phyloP scores from a whole-genome alignment of 1,140 invertebrate genomes.

The Zaprionus inermis region DNA sequence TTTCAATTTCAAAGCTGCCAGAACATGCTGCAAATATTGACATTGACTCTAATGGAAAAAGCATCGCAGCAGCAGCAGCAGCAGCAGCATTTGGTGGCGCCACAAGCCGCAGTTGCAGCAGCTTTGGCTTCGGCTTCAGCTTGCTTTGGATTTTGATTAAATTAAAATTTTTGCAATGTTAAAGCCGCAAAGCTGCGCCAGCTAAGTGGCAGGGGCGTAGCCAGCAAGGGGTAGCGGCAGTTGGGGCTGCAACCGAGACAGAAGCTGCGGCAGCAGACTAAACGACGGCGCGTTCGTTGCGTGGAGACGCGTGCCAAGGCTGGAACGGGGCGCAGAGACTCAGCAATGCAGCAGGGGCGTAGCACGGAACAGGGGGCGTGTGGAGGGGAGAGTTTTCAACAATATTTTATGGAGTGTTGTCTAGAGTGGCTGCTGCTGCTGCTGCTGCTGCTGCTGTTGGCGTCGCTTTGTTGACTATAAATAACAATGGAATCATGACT shows the following conservation, averaged over 20 bases:
- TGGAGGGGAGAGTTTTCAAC: conserved; percentile 28
- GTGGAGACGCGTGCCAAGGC: conserved; percentile 59
- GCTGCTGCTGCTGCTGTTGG: background rate
- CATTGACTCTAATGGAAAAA: conserved; percentile 76
- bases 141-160: background rate
- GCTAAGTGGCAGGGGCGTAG: background rate
- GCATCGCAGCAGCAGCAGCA: conserved; percentile 35
- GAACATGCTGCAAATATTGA: conserved; percentile 78
- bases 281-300: conserved; percentile 35
- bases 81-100: conserved; percentile 2
- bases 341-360: conserved; percentile 1
- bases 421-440: conserved; percentile 63
- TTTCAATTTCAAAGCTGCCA: conserved; percentile 79
- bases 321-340: background rate
- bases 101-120: background rate
- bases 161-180: background rate
- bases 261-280: conserved; percentile 41
- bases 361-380: too few species aligned
- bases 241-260: background rate
- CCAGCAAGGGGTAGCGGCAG: conserved; percentile 31
- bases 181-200: conserved; percentile 2
- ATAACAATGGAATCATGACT: conserved; percentile 82
- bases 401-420: conserved; percentile 79
- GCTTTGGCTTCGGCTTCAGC: background rate
- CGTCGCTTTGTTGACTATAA: conserved; percentile 78